Evolutionary conservation across 2,888 invertebrate species (phyloP).

Genomic region (Phragmatobia fuliginosa): DNA sequence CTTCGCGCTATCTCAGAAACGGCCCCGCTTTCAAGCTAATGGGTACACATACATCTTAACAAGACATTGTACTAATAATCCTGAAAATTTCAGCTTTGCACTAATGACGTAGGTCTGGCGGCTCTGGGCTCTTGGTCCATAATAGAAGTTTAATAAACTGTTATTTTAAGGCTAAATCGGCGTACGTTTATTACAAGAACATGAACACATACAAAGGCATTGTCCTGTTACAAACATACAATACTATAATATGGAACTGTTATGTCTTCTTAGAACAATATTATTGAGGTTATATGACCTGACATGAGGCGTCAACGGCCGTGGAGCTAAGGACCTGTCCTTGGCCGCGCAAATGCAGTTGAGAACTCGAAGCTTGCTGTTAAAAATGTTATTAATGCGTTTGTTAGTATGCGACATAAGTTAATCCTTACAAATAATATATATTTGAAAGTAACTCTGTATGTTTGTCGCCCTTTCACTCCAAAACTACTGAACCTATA

Average conservation of each 20-base stretch:
- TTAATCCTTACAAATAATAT: too few relatives aligned
- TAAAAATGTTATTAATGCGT: not conserved
- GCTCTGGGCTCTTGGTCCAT: too few relatives aligned
- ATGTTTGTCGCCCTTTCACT: too few relatives aligned
- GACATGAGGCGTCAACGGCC: slow-evolving; percentile 24
- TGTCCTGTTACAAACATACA: not conserved
- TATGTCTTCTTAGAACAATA: slow-evolving; percentile 7
- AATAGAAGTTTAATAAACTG: too few relatives aligned
- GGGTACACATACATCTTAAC: too few relatives aligned
- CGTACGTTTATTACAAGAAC: not conserved
- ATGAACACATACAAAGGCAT: not conserved
- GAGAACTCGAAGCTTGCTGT: not conserved
- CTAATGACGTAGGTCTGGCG: too few relatives aligned
- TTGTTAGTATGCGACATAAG: not conserved
- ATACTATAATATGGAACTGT: not conserved
- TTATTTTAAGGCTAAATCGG: not conserved
- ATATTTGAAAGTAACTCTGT: too few relatives aligned
- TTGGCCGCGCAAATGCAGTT: slow-evolving; percentile 19
- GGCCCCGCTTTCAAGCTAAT: too few relatives aligned
- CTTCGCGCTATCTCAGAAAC: too few relatives aligned
- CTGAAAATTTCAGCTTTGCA: too few relatives aligned
- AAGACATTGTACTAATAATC: too few relatives aligned
- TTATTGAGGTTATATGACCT: slow-evolving; percentile 31
- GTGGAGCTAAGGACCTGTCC: slow-evolving; percentile 25
- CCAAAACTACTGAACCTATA: too few relatives aligned